A percentile compares a stretch with the other conserved stretches of the same genome.
phyloP scores from a whole-genome alignment of 2,797 vertebrate species.

The Trachops cirrhosus region DNA sequence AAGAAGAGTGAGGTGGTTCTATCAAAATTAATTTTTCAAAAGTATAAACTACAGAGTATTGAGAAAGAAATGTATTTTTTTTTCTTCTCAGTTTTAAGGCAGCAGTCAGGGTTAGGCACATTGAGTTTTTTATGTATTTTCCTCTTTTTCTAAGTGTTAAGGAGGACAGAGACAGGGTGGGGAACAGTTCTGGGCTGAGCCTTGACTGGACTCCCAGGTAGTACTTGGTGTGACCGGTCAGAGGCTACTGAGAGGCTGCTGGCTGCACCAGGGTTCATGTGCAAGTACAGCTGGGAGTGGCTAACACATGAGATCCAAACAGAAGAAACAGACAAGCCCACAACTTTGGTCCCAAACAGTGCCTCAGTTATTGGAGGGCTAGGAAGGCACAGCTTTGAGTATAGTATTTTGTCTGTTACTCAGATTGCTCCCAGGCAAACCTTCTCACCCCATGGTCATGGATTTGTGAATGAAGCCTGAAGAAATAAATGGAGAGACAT shows the following conservation, averaged over 20 bases:
- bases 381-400: not conserved
- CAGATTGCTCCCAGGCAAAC: not conserved
- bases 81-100: slow-evolving; percentile 15
- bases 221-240: not conserved
- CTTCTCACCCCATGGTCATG: not conserved
- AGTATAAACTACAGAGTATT: not conserved
- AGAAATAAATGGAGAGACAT: not conserved
- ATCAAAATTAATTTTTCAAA: slow-evolving; percentile 31
- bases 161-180: not conserved
- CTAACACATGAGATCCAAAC: not conserved
- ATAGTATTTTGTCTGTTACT: not conserved
- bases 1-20: slow-evolving; percentile 40
- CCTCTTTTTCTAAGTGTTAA: not conserved
- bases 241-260: not conserved
- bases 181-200: not conserved
- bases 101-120: not conserved
- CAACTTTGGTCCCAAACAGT: not conserved
- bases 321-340: not conserved
- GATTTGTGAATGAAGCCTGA: not conserved
- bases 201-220: not conserved
- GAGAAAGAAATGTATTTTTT: slow-evolving; percentile 40
- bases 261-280: no score
- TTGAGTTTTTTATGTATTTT: not conserved
- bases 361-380: not conserved
- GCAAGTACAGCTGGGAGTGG: not conserved